Evolutionary conservation across 1,140 invertebrate genomes (phyloP), one percentile per base, ranked within the genome.

Genomic region (Lamellibrachia luymesi): DNA sequence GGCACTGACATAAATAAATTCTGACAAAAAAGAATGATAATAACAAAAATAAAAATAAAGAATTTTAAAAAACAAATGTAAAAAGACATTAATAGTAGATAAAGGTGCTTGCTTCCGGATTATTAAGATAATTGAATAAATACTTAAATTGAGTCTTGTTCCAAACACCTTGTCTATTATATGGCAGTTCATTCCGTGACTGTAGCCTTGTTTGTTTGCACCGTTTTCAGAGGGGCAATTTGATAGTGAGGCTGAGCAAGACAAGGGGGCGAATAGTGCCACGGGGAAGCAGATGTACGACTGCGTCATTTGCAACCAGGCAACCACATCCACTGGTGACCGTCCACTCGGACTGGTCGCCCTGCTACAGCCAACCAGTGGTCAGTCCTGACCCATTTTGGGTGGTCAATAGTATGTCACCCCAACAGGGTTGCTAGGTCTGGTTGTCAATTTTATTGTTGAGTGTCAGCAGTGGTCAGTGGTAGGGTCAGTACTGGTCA

Each of bases 271-370:
- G 27, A n/a, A 13, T 4, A 91, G 90, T 49, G 64, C 89, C 25
- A 90, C 4, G 52, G 51, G 51, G 49, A 94, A 95, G 50, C 93
- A 95, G 56, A 98, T 98, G 96, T 99, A 99, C 96, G 98, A 99
- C 96, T 99, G 99, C 97, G 98, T 99, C 92, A 99, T 99, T 95
- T 99, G 99, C 96, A 98, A 98, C 96, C 98, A 98, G 96, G 98
- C 98, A 92, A 98, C 98, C 90, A 97, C 98, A 10, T 98, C 98
- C 94, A 98, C 97, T 0, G 97, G 98, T 94, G 97, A 98, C 17
- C 98, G 98, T 96, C 98, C 98, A 27, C 98, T 99, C 95, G 98
- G 98, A 13, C 97, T 99, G 50, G 98, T 99, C 5, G 98, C 98
- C 93, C 97, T 99, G 92, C 97, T 99, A 91, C 98, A 98, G 94